phyloP scores from a whole-genome alignment of 2,113 vertebrate genomes.

The Dromas ardeola region DNA sequence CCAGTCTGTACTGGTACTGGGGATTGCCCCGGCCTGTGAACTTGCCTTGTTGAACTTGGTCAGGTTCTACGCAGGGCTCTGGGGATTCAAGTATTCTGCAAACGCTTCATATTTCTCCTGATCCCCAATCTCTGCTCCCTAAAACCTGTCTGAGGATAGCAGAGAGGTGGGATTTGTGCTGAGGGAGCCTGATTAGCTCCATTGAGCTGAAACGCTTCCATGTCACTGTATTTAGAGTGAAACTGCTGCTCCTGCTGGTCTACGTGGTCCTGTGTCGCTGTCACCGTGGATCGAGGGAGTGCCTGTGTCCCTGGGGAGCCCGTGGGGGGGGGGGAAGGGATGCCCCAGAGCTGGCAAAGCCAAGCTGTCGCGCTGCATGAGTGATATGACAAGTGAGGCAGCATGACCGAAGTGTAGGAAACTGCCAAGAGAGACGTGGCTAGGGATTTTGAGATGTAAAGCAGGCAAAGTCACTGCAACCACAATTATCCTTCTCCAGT shows the following conservation, averaged over 20 bases:
- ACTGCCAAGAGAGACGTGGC: neutral
- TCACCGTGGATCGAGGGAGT: too few species aligned
- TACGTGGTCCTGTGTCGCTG: neutral
- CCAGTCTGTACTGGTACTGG: neutral
- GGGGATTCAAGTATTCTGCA: neutral
- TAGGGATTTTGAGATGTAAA: neutral
- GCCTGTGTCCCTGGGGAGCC: too few species aligned
- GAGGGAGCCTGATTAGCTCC: neutral
- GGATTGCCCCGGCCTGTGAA: neutral
- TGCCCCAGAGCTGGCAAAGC: neutral
- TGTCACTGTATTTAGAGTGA: neutral
- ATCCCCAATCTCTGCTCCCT: neutral
- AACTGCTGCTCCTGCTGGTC: neutral
- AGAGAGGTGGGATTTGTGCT: neutral
- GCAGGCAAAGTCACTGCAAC: neutral
- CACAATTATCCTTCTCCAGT: neutral
- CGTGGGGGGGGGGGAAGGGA: neutral
- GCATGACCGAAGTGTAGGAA: fast-evolving
- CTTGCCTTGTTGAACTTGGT: neutral
- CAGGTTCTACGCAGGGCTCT: neutral
- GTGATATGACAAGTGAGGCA: neutral
- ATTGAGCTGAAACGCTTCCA: fast-evolving
- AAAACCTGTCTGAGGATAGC: neutral
- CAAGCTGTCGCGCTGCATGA: fast-evolving
- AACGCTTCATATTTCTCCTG: fast-evolving